These are phyloP conservation scores for Phyllotreta cruciferae DNA, from an alignment of 2,888 invertebrate species.

Conservation along the genomic window DNA sequence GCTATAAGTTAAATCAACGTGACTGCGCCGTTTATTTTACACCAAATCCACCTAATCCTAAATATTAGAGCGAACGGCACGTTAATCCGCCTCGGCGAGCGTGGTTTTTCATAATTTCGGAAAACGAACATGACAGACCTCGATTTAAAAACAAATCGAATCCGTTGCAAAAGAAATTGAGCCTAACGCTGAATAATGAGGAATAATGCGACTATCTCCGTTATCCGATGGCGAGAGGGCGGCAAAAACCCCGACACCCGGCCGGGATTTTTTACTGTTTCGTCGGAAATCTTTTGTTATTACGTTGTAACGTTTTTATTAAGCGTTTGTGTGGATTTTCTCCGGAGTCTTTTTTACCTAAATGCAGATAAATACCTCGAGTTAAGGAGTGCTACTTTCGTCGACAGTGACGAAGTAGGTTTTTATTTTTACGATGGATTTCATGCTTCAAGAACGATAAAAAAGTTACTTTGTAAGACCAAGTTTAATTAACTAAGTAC, in stretches of 20 bases:
- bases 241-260: not conserved
- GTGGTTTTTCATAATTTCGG: slow-evolving; percentile 12
- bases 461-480: too few species aligned
- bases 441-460: too few species aligned
- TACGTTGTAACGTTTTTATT: slow-evolving; percentile 1
- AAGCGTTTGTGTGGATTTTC: slow-evolving; percentile 7
- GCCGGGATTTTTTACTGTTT: not conserved
- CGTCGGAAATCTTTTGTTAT: slow-evolving; percentile 2
- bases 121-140: slow-evolving; percentile 27
- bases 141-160: slow-evolving; percentile 36
- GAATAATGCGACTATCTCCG: slow-evolving; percentile 13
- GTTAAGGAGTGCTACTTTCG: too few species aligned
- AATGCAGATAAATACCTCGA: too few species aligned
- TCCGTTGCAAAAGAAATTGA: slow-evolving; percentile 25
- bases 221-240: not conserved
- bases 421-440: too few species aligned
- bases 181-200: slow-evolving; percentile 29
- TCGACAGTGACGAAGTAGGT: too few species aligned
- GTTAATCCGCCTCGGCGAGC: slow-evolving; percentile 5
- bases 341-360: not conserved
- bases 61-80: not conserved
- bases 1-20: slow-evolving; percentile 3
- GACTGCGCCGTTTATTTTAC: not conserved
- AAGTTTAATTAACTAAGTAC: too few species aligned
- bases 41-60: slow-evolving; percentile 2